A percentile compares a stretch with the other conserved stretches of the same genome.
phyloP scores from a whole-genome alignment of 2,888 invertebrate species.

The Meiosimyza platycephala region DNA sequence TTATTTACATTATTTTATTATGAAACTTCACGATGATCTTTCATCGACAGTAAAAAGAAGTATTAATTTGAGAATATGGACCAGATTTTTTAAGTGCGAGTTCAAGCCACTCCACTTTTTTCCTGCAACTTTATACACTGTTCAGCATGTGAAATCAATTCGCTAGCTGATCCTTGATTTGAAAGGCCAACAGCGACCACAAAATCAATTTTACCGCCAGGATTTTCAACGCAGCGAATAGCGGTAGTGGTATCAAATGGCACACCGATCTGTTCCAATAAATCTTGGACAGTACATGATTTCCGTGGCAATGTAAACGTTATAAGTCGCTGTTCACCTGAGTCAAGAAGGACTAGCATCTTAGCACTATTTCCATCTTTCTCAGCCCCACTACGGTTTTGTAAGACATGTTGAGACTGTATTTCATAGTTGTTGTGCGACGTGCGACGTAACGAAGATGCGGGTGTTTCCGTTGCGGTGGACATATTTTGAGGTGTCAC shows the following conservation, averaged over 20 bases:
- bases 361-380: slow-evolving; percentile 73
- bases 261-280: slow-evolving; percentile 81
- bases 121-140: too few relatives aligned
- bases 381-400: slow-evolving; percentile 61
- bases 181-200: slow-evolving; percentile 80
- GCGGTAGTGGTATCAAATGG: slow-evolving; percentile 75
- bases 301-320: slow-evolving; percentile 86
- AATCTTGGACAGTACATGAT: slow-evolving; percentile 84
- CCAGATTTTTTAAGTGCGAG: too few relatives aligned
- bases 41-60: too few relatives aligned
- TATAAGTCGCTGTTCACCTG: slow-evolving; percentile 83
- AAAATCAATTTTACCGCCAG: slow-evolving; percentile 81
- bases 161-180: too few relatives aligned
- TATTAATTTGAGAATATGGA: too few relatives aligned
- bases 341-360: slow-evolving; percentile 82
- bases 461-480: slow-evolving; percentile 44
- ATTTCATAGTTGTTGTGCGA: slow-evolving; percentile 66
- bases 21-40: too few relatives aligned
- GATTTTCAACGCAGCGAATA: slow-evolving; percentile 80
- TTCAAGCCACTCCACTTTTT: too few relatives aligned
- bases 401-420: slow-evolving; percentile 67
- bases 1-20: too few relatives aligned
- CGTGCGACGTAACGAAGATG: slow-evolving; percentile 62
- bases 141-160: slow-evolving; percentile 65
- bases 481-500: slow-evolving; percentile 49